Evolutionary conservation across 2,797 vertebrate genomes (phyloP).

Genomic region (Fistularia commersonii): DNA sequence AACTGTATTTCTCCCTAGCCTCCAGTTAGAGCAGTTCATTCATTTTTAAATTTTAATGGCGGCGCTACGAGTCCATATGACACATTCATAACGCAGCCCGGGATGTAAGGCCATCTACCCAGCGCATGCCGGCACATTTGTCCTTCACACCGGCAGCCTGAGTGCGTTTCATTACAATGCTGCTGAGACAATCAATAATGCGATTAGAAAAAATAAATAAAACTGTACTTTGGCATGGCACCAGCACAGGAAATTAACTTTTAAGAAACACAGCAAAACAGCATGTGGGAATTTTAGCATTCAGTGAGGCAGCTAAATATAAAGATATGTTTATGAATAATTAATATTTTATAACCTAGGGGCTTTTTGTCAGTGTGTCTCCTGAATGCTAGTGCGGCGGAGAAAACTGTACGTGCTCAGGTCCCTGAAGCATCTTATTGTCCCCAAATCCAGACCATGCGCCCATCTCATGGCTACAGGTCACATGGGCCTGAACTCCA

Average conservation of each 20-base stretch:
- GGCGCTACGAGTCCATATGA: slow-evolving; percentile 38
- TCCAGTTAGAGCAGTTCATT: slow-evolving; percentile 41
- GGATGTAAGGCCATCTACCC: slow-evolving; percentile 23
- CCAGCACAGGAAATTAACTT: not conserved
- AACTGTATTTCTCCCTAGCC: slow-evolving; percentile 10
- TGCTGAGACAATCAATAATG: slow-evolving; percentile 41
- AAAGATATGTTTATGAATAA: no score
- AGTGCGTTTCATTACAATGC: slow-evolving; percentile 59
- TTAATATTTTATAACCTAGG: no score
- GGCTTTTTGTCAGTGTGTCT: not conserved
- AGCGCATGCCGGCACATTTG: slow-evolving; percentile 38
- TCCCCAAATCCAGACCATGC: slow-evolving; percentile 61
- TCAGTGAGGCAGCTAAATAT: no score
- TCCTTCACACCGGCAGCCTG: slow-evolving; percentile 46
- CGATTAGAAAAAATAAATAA: not conserved
- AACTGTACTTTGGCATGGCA: slow-evolving; percentile 17
- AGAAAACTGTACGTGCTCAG: slow-evolving; percentile 1
- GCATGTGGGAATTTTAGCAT: no score
- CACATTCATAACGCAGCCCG: slow-evolving; percentile 45
- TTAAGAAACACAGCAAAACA: not conserved
- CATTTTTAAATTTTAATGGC: slow-evolving; percentile 52
- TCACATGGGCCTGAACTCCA: slow-evolving; percentile 66
- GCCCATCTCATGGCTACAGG: slow-evolving; percentile 48
- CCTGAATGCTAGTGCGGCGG: slow-evolving; percentile 1
- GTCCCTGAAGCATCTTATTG: slow-evolving; percentile 48